Percentiles rank a stretch among this genome's conserved stretches.
Evolutionary conservation across 2,888 invertebrate genomes (phyloP).

Genomic region (Phyllotreta striolata): DNA sequence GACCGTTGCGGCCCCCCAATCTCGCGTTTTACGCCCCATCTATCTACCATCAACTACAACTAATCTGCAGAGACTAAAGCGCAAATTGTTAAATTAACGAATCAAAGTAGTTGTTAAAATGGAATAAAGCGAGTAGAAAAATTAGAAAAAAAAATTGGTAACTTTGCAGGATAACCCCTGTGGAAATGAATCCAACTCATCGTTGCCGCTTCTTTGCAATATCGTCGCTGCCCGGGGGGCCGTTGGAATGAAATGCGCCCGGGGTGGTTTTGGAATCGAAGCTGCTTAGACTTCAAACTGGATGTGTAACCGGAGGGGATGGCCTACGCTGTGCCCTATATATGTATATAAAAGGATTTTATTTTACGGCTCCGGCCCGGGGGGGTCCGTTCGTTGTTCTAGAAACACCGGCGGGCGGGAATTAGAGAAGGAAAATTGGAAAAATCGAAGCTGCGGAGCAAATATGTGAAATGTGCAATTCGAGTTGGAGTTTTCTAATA

Average conservation of each 20-base stretch:
- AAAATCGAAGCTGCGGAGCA: neutral
- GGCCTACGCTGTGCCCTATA: constrained; percentile 40
- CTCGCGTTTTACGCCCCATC: too few relatives aligned
- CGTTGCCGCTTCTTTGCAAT: constrained; percentile 18
- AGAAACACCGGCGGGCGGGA: constrained; percentile 22
- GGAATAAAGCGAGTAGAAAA: too few relatives aligned
- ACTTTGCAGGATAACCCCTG: neutral
- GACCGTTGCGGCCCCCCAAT: neutral
- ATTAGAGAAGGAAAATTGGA: constrained; percentile 1
- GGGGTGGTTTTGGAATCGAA: constrained; percentile 41
- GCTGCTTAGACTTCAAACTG: constrained; percentile 39
- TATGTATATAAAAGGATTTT: constrained; percentile 33
- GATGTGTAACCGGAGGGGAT: constrained; percentile 41
- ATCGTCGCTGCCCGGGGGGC: constrained; percentile 36
- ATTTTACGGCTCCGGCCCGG: constrained; percentile 37
- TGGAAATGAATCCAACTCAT: too few relatives aligned
- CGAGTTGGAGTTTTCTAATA: neutral
- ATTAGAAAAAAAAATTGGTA: neutral
- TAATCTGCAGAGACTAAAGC: too few relatives aligned
- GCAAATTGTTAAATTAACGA: too few relatives aligned
- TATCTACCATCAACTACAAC: too few relatives aligned
- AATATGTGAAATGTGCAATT: neutral
- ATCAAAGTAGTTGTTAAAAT: too few relatives aligned
- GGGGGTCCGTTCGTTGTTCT: constrained; percentile 36
- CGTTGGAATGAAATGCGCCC: constrained; percentile 46